Evolutionary conservation across 2,797 vertebrate species (phyloP), one percentile per base, ranked within the genome.

Genomic region (Halcyon badia): DNA sequence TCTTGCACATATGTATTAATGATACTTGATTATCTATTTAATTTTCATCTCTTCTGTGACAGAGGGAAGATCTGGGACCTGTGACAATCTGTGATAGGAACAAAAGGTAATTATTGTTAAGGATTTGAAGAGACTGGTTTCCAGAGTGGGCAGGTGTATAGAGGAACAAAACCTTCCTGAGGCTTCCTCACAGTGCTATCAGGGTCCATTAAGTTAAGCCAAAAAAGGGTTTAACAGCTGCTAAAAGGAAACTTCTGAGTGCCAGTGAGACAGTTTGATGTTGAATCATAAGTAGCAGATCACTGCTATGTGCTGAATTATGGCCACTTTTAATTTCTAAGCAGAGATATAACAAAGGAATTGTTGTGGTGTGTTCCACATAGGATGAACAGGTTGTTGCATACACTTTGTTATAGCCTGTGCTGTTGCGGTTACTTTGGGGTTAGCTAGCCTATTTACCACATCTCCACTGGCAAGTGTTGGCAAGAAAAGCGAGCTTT

Each of bases 131-230:
- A 69, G 46, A 4, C 20, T 48, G 41, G 3, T 52, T 89, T 90
- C 19, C 33, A 28, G n/a, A 35, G 10, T 18, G 28, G n/a, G 18
- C 24, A 42, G 42, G n/a, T 26, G 21, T 31, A 22, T 48, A 9
- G 7, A 69, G 15, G 9, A 52, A 5, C 22, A 57, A 71, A 22
- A 49, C 6, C 9, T 64, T 81, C 44, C 48, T 33, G 37, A 56
- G 14, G 5, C 6, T 66, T 90, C 42, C 13, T 33, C 61, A 30
- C 1, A 0, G 11, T 80, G 28, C 51, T 41, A 0, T 4, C 1
- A 2, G 14, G 9, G 16, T 52, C 37, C 14, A 41, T 41, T 39
- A 15, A 35, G 8, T 21, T n/a, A 57, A 76, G 13, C 2, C 3
- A 60, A 46, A 79, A 81, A 24, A 37, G 16, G 26, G 6, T 2